Base-by-base conservation (phyloP, 2,888 invertebrate species). In the Sphaerophoria rueppellii region DNA sequence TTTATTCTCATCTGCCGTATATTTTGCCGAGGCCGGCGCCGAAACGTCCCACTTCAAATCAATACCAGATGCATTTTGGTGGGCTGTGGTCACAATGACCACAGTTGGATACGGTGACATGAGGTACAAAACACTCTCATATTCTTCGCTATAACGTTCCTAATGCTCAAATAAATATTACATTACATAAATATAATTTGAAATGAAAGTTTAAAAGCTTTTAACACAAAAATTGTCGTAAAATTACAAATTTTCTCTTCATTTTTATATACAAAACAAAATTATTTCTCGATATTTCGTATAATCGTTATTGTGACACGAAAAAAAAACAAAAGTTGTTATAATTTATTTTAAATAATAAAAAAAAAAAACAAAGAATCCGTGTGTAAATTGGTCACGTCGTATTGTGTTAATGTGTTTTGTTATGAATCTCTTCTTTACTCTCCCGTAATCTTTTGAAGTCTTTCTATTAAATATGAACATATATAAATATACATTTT, bases 81-180 rank as follows among this genome's bases (percentile, higher is more conserved):
- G 99, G 99, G 98, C 98, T 93, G 98, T 99, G 93, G 99, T 99
- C 94, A 99, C 97, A 94, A 97, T 97, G 97, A 97, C 97, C 93
- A 99, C 99, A 93, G 99, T 99, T 94, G 99, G 99, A 94, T 99
- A 99, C 95, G 99, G 99, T 94, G 99, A 99, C 95, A 99, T 99
- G 99, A 97, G 97, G 97, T 92, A 91, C 88, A 90, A 24, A 88
- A 75, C 87, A 88, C 79, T 87, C 79, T 76, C 81, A 85, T 77
- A 77, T 60, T 77, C 85, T 74, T 81, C 85, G 85, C 70, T 81
- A 73, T 2, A 76, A 76, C 54, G 60, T 81, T 60, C 81, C 73
- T 77, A 85, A 77, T 81, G 77, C 57, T 24, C 24, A 72, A 83
- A 85, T 77, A 81, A 76, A 81, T 73, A 73, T 83, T 80, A 76